Evolutionary conservation across 2,888 invertebrate genomes (phyloP), one percentile per base, ranked within the genome.

Genomic region (Eupithecia dodoneata): DNA sequence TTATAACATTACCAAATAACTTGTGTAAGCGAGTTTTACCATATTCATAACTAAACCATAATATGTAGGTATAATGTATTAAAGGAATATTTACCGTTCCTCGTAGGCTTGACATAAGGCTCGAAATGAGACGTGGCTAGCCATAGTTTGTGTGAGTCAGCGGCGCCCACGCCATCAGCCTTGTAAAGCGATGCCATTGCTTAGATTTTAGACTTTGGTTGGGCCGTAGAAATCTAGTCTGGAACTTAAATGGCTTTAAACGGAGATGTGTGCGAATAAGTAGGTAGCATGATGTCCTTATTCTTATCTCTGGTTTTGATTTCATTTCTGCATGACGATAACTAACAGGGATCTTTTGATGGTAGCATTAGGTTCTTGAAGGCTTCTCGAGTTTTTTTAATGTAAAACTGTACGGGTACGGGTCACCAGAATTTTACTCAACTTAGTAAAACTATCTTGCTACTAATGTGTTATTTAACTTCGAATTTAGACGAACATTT

Each of bases 81-180:
- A 71, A 74, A 76, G 73, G 66, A 63, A 71, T 66, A 76, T 73
- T 71, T 73, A 73, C 78, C 73, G 71, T 72, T 73, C 45, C 47
- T 73, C 59, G 73, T 72, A 74, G 72, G 74, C 69, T 76, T 65
- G 69, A 63, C 49, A 41, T 63, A 63, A 69, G 73, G 76, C 72
- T 71, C 52, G 69, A 52, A 47, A 9, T 67, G 71, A 70, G 47
- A 72, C 67, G 66, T 71, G 65, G 59, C 73, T 18, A 30, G 67
- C 70, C 72, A 73, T 72, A 90, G 92, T 91, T 92, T 84, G 89
- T 92, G 92, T 63, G 63, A 92, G 81, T 92, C 92, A 92, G 78
- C 83, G 87, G 90, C 92, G 90, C 93, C 92, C 91, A 92, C 91
- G 88, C 89, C 84, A 83, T 74, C 44, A 70, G 47, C 47, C 70